These are phyloP conservation scores for Recurvirostra avosetta DNA, from an alignment of 2,113 vertebrate genomes.

Conservation along the genomic window DNA sequence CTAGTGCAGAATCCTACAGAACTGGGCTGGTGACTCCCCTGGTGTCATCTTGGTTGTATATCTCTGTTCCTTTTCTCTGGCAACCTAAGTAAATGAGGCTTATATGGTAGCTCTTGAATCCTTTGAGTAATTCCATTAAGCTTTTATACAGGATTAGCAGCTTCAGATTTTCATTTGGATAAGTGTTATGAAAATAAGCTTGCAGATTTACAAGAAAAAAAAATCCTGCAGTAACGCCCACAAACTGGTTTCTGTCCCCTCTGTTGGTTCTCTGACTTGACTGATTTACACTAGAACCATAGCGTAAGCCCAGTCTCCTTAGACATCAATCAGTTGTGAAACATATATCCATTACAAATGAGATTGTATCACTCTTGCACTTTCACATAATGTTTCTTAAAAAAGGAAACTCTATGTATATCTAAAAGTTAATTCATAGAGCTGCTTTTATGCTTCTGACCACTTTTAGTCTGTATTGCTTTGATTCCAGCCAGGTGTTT, in stretches of 20 bases:
- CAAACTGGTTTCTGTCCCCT: background rate
- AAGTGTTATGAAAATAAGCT: slow-evolving; percentile 23
- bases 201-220: background rate
- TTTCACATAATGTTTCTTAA: background rate
- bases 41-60: background rate
- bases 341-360: background rate
- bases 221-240: background rate
- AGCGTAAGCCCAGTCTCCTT: accelerated
- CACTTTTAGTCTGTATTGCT: background rate
- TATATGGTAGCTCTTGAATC: slow-evolving; percentile 1
- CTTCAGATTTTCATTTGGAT: slow-evolving; percentile 38
- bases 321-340: background rate
- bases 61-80: background rate
- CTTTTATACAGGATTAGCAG: slow-evolving; percentile 40
- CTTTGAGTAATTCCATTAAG: slow-evolving; percentile 26
- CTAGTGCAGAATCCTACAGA: background rate
- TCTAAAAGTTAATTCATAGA: background rate
- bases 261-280: background rate
- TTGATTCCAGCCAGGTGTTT: background rate
- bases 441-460: background rate
- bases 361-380: background rate
- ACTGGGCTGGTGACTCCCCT: background rate
- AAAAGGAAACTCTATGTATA: background rate
- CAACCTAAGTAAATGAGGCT: background rate
- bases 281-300: background rate